phyloP scores from a whole-genome alignment of 2,797 vertebrate genomes.

The Kryptopterus vitreolus region DNA sequence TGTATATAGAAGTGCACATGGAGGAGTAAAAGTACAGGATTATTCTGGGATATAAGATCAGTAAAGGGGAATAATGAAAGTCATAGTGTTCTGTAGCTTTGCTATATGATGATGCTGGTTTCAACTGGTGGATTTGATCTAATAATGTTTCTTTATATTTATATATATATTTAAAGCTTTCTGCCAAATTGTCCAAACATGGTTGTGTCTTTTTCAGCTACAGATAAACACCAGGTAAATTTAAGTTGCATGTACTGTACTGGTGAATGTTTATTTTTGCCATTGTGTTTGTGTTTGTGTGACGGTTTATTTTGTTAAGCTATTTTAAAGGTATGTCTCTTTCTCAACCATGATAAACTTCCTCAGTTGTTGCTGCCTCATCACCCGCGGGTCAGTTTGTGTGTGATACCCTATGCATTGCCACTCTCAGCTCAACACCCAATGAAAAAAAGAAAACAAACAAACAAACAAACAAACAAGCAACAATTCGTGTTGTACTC shows the following conservation, averaged over 20 bases:
- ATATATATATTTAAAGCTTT: not conserved
- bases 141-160: not conserved
- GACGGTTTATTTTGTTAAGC: too few species aligned
- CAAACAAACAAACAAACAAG: not conserved
- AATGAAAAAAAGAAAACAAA: not conserved
- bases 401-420: too few species aligned
- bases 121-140: not conserved
- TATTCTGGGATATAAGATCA: not conserved
- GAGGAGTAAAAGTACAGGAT: not conserved
- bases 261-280: not conserved
- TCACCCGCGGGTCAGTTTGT: too few species aligned
- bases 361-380: too few species aligned
- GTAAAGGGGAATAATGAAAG: not conserved
- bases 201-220: not conserved
- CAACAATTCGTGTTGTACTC: not conserved
- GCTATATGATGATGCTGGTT: not conserved
- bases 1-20: not conserved
- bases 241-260: not conserved
- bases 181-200: too few species aligned
- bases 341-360: too few species aligned
- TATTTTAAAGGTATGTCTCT: too few species aligned
- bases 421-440: not conserved
- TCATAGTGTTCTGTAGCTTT: not conserved
- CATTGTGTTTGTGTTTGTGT: too few species aligned
- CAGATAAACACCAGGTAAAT: not conserved